A percentile compares a stretch with the other conserved stretches of the same genome.
Evolutionary conservation across 2,888 invertebrate species (phyloP).

Genomic region (Flabesymbios commensalis): DNA sequence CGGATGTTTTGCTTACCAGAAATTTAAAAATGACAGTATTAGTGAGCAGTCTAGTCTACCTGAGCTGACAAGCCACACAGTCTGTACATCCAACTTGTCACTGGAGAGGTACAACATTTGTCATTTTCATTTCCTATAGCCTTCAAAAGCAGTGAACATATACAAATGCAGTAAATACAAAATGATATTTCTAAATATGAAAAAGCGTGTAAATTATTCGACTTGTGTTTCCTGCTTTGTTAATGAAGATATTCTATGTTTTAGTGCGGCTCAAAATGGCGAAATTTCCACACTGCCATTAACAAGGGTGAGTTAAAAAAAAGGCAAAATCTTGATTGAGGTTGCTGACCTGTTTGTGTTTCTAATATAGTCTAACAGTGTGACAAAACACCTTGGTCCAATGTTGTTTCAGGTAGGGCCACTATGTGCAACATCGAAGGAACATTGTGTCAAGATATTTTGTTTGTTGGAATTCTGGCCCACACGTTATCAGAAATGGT

Average conservation of each 20-base stretch:
- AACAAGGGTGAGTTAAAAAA: slow-evolving; percentile 41
- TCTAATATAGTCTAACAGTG: no score
- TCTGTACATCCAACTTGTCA: slow-evolving; percentile 47
- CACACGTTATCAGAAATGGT: no score
- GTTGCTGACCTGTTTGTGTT: no score
- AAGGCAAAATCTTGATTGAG: no score
- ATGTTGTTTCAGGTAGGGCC: no score
- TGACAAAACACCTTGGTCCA: no score
- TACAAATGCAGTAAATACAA: no score
- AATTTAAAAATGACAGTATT: slow-evolving; percentile 26
- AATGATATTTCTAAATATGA: no score
- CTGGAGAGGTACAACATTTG: slow-evolving; percentile 43
- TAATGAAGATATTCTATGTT: slow-evolving; percentile 17
- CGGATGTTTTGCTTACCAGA: slow-evolving; percentile 27
- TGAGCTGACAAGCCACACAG: slow-evolving; percentile 3
- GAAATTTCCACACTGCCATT: slow-evolving; percentile 58
- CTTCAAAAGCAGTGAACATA: not conserved
- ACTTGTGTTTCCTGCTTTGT: not conserved
- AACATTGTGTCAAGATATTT: no score
- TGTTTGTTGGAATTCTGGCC: no score
- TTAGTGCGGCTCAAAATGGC: slow-evolving; percentile 50
- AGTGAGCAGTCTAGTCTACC: slow-evolving; percentile 13
- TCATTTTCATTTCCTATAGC: not conserved
- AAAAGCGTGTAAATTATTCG: no score
- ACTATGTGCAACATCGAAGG: no score